Conservation (phyloP, 2,113 vertebrate species). For the Desmodus rotundus region DNA sequence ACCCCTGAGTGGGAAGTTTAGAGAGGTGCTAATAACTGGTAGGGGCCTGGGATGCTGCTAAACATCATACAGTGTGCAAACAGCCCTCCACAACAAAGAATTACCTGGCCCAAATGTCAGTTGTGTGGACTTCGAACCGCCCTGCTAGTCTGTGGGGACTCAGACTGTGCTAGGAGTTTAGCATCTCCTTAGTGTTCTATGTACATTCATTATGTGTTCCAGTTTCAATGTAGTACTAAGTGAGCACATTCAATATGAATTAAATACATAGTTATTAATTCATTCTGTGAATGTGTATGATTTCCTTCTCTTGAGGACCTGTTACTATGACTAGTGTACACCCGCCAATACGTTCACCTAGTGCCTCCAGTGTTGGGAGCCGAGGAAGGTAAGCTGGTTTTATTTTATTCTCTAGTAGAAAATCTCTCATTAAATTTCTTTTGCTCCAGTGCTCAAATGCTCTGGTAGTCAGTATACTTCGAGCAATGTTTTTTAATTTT, state of each 20-base stretch:
- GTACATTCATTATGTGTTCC: not conserved
- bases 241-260: not conserved
- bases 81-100: not conserved
- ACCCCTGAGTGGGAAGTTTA: not conserved
- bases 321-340: constrained; percentile 80
- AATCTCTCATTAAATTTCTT: not conserved
- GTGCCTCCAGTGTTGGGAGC: constrained; percentile 87
- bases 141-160: not conserved
- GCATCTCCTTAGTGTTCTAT: not conserved
- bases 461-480: not conserved
- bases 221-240: not conserved
- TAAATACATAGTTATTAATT: not conserved
- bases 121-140: not conserved
- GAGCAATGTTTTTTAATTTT: not conserved
- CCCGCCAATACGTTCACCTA: constrained; percentile 84
- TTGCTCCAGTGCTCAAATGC: not conserved
- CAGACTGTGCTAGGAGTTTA: not conserved
- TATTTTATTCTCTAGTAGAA: not conserved
- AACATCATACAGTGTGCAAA: not conserved
- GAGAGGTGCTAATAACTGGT: not conserved
- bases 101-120: not conserved
- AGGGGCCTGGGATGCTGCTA: not conserved
- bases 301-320: constrained; percentile 72
- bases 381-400: constrained; percentile 82
- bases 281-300: not conserved